phyloP scores from a whole-genome alignment of 2,113 vertebrate species.

The Pomatorhinus ruficollis region DNA sequence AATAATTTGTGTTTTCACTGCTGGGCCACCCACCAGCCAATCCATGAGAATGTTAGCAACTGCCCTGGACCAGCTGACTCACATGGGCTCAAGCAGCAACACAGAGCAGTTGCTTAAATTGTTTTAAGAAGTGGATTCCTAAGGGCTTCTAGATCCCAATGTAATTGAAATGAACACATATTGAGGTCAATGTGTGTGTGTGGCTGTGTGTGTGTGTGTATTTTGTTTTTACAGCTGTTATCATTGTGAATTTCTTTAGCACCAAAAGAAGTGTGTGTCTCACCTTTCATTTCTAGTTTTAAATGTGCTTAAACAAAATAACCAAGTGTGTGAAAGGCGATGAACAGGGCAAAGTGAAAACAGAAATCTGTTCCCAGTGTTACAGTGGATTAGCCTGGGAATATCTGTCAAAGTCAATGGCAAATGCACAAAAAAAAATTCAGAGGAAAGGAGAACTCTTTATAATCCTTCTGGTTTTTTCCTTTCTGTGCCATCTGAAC shows the following conservation, averaged over 20 bases:
- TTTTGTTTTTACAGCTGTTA: background rate
- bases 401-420: background rate
- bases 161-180: background rate
- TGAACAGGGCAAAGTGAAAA: background rate
- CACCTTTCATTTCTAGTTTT: background rate
- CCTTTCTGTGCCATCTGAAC: background rate
- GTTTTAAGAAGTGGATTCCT: background rate
- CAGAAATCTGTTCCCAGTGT: background rate
- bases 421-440: background rate
- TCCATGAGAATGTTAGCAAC: background rate
- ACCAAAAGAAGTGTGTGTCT: background rate
- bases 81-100: background rate
- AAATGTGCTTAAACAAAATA: background rate
- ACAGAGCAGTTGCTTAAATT: background rate
- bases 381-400: background rate
- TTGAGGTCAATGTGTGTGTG: background rate
- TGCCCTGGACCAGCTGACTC: background rate
- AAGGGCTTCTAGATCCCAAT: background rate
- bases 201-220: background rate
- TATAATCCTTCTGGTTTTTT: background rate
- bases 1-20: background rate
- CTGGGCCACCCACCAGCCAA: fast-evolving
- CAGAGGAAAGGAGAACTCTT: background rate
- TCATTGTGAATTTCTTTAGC: background rate
- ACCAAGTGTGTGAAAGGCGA: background rate